Conservation (phyloP, 2,113 vertebrate genomes). For the Barnardius zonarius region DNA sequence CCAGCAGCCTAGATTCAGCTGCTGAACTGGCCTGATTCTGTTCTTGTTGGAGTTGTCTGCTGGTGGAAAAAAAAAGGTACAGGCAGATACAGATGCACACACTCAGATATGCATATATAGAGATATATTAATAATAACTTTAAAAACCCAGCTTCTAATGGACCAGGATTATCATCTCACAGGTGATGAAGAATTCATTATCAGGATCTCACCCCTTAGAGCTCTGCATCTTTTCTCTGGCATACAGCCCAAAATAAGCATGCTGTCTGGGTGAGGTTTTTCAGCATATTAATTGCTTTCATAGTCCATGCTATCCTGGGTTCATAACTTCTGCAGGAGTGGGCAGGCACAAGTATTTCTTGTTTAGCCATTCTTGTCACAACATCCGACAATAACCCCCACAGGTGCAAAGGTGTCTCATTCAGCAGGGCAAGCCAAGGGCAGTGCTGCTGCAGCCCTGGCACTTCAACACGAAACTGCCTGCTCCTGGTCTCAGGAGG, state of each 20-base stretch:
- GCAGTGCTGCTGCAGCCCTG: neutral
- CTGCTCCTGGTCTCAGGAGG: neutral
- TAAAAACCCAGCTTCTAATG: neutral
- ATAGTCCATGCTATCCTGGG: neutral
- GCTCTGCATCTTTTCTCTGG: neutral
- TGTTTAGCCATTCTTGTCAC: neutral
- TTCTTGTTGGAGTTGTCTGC: neutral
- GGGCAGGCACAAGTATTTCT: neutral
- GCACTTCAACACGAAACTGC: neutral
- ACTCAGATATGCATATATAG: neutral
- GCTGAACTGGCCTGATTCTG: neutral
- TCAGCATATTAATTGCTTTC: neutral
- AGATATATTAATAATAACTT: neutral
- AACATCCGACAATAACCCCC: neutral
- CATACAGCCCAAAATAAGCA: neutral
- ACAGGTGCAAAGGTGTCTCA: neutral
- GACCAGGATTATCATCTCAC: conserved; percentile 2
- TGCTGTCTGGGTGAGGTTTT: neutral
- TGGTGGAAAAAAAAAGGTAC: neutral
- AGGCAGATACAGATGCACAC: neutral
- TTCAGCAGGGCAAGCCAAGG: neutral
- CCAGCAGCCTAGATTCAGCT: neutral
- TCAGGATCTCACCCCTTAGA: neutral
- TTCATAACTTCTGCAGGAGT: neutral
- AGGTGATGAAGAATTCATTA: conserved; percentile 6